phyloP scores from a whole-genome alignment of 2,888 invertebrate species.

The Caenorhabditis sp. region DNA sequence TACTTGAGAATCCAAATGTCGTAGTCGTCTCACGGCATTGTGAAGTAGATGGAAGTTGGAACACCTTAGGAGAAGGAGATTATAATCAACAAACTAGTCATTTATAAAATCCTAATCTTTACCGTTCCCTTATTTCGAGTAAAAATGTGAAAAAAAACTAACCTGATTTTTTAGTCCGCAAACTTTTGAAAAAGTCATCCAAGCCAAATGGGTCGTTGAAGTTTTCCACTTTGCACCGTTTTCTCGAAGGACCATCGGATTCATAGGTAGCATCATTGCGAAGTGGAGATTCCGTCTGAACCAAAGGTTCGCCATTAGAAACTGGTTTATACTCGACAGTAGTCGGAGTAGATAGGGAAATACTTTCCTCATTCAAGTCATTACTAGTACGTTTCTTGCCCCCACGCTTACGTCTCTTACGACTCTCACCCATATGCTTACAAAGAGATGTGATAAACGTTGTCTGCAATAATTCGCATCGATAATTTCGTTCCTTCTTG shows the following conservation, averaged over 20 bases:
- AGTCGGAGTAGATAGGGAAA: conserved; percentile 21
- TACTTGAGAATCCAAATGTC: not conserved
- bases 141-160: conserved; percentile 15
- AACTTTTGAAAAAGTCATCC: conserved; percentile 48
- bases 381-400: conserved; percentile 36
- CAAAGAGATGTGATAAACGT: conserved; percentile 59
- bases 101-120: not conserved
- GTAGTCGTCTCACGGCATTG: not conserved
- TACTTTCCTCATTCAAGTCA: conserved; percentile 6
- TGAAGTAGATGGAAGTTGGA: not conserved
- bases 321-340: conserved; percentile 13
- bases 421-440: conserved; percentile 62
- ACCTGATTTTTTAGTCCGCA: conserved; percentile 32
- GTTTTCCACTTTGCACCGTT: conserved; percentile 26
- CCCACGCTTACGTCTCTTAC: conserved; percentile 52
- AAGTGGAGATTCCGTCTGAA: conserved; percentile 17
- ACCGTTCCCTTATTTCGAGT: not conserved
- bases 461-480: conserved; percentile 57
- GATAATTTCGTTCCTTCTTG: conserved; percentile 51
- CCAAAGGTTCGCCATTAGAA: conserved; percentile 35
- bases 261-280: not conserved
- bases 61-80: not conserved
- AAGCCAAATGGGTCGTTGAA: conserved; percentile 54
- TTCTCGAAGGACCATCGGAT: conserved; percentile 9
- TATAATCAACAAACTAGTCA: not conserved